These are phyloP conservation scores for Crenuchus spilurus DNA, from an alignment of 2,797 vertebrate genomes.

Conservation along the genomic window DNA sequence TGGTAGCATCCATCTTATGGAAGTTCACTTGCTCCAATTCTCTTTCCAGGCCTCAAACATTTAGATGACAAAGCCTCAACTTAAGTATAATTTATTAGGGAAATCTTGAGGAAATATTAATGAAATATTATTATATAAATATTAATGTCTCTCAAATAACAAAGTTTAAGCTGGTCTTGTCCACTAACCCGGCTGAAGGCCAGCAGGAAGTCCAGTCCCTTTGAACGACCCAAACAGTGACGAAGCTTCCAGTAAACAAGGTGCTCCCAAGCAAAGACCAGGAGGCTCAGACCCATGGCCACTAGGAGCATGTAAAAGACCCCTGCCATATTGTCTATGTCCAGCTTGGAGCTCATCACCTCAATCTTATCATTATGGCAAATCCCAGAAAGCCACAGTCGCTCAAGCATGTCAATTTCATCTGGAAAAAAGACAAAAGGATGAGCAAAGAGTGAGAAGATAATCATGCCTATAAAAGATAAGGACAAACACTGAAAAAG, in stretches of 20 bases:
- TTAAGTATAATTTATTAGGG: no score
- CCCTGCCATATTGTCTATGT: conserved; percentile 81
- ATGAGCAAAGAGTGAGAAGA: conserved; percentile 20
- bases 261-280: conserved; percentile 85
- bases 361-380: conserved; percentile 76
- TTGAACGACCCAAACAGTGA: conserved; percentile 84
- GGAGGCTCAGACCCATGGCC: conserved; percentile 79
- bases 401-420: conserved; percentile 75
- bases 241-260: conserved; percentile 88
- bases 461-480: conserved; percentile 24
- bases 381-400: conserved; percentile 68
- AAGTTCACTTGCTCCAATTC: conserved; percentile 19
- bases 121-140: no score
- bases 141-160: no score
- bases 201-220: conserved; percentile 86
- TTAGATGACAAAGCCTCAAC: background rate
- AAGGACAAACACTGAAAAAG: conserved; percentile 15
- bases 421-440: conserved; percentile 57
- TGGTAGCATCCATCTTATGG: conserved; percentile 12
- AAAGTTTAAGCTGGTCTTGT: background rate
- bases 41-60: background rate
- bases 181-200: conserved; percentile 86
- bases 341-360: conserved; percentile 88
- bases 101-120: no score
- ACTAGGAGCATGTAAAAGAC: conserved; percentile 84